These are phyloP conservation scores for Acrocephalus scirpaceus DNA, from an alignment of 2,797 vertebrate species.

Conservation along the genomic window DNA sequence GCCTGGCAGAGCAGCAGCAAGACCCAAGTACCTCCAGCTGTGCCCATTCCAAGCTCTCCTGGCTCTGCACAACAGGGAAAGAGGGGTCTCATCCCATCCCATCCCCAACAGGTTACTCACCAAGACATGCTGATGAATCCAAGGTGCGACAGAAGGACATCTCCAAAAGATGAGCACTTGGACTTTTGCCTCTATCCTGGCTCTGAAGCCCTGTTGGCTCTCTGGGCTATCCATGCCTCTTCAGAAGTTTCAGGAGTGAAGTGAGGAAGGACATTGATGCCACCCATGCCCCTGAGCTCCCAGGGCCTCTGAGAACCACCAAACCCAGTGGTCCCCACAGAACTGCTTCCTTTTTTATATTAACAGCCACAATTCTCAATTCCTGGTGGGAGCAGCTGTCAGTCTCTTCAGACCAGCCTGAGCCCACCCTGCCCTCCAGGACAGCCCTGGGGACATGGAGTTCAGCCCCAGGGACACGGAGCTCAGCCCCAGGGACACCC, in stretches of 20 bases:
- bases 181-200: background rate
- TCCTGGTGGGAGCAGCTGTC: background rate
- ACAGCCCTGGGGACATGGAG: background rate
- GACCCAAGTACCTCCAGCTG: accelerated
- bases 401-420: background rate
- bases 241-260: background rate
- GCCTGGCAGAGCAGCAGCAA: background rate
- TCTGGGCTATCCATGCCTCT: background rate
- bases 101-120: background rate
- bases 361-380: accelerated
- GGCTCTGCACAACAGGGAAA: background rate
- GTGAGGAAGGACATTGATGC: background rate
- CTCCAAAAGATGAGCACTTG: background rate
- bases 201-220: background rate
- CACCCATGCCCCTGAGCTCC: background rate
- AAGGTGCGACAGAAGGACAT: background rate
- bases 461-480: background rate
- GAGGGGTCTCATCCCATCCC: too few relatives aligned
- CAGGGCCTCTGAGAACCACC: accelerated
- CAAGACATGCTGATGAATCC: accelerated
- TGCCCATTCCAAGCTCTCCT: background rate
- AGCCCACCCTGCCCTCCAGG: background rate
- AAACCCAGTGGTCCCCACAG: background rate
- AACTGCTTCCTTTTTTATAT: background rate
- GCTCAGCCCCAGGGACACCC: background rate